phyloP scores from a whole-genome alignment of 2,888 invertebrate genomes.

The Agrotis ipsilon region DNA sequence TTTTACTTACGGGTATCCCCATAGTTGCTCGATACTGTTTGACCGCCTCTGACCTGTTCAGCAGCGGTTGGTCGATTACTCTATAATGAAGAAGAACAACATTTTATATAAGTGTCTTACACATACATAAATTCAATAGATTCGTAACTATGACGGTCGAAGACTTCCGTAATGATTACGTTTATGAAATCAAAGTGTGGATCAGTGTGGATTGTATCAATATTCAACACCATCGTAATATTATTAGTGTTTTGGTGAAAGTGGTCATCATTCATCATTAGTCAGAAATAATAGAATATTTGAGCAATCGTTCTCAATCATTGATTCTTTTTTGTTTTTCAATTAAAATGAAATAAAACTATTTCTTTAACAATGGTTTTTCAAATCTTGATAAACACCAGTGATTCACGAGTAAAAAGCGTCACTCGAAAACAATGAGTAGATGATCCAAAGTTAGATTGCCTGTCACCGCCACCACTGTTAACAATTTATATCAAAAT shows the following conservation, averaged over 20 bases:
- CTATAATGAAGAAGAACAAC: slow-evolving; percentile 69
- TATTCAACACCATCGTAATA: slow-evolving; percentile 52
- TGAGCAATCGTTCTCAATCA: neutral
- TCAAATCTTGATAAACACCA: neutral
- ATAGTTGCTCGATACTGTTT: slow-evolving; percentile 69
- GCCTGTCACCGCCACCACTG: neutral
- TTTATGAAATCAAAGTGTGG: slow-evolving; percentile 43
- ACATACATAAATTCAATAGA: slow-evolving; percentile 72
- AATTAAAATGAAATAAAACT: neutral
- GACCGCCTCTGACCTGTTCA: slow-evolving; percentile 68
- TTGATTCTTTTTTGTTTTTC: neutral
- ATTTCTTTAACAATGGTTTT: neutral
- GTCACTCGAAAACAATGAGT: too few relatives aligned
- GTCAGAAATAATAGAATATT: slow-evolving; percentile 30
- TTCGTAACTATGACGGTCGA: slow-evolving; percentile 63
- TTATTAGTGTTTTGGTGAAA: slow-evolving; percentile 53
- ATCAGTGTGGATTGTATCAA: slow-evolving; percentile 38
- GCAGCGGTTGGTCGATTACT: slow-evolving; percentile 73
- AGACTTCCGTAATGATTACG: slow-evolving; percentile 51
- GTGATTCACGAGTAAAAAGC: neutral
- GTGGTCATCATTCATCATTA: slow-evolving; percentile 21
- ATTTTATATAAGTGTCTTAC: slow-evolving; percentile 79
- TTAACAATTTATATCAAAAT: too few relatives aligned
- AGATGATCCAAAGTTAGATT: neutral
- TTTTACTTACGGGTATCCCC: slow-evolving; percentile 74